A percentile compares a stretch with the other conserved stretches of the same genome.
Conservation (phyloP, 2,888 invertebrate genomes). For the Helleia helle region DNA sequence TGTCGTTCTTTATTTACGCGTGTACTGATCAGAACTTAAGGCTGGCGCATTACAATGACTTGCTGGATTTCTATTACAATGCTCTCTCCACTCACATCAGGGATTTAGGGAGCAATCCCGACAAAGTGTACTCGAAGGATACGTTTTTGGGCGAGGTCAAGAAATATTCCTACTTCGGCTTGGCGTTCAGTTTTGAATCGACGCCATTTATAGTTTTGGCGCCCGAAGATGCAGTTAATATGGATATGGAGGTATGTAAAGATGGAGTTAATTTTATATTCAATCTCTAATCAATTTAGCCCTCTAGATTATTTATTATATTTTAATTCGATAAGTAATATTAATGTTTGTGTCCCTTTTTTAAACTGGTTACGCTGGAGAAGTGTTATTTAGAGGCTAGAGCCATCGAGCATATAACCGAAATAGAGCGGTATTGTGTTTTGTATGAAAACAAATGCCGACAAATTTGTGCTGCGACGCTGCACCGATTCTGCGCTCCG, state of each 20-base stretch:
- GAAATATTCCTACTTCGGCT: constrained; percentile 70
- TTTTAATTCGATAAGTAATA: no score
- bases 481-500: no score
- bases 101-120: constrained; percentile 75
- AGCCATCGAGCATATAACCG: no score
- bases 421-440: no score
- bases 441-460: no score
- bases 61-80: constrained; percentile 76
- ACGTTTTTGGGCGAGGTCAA: constrained; percentile 69
- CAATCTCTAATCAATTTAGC: no score
- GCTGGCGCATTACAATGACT: constrained; percentile 69
- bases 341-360: no score
- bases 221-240: constrained; percentile 71
- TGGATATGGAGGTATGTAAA: constrained; percentile 67
- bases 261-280: no score
- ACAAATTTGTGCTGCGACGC: no score
- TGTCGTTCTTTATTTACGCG: constrained; percentile 68
- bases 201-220: constrained; percentile 71
- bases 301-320: no score
- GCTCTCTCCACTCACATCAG: constrained; percentile 66
- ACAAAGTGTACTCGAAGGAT: constrained; percentile 64
- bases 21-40: constrained; percentile 76
- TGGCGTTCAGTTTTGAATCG: constrained; percentile 76
- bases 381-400: no score
- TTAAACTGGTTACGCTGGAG: no score